These are phyloP conservation scores for Drosophila affinis DNA, from an alignment of 2,888 invertebrate genomes.

Conservation along the genomic window DNA sequence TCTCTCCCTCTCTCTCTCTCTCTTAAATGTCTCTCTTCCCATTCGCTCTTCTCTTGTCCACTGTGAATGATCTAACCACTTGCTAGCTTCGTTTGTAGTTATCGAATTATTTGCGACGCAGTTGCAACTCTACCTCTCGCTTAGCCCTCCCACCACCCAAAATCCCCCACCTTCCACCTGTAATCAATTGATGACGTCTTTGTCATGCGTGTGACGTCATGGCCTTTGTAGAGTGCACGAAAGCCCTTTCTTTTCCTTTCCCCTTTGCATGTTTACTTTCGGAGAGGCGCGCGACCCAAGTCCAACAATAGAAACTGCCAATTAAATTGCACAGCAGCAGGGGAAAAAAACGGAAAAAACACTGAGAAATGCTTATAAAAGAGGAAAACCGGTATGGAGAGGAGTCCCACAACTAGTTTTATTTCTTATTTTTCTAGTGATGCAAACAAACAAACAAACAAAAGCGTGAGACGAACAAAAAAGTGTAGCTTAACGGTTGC, in stretches of 20 bases:
- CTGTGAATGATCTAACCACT: constrained; percentile 75
- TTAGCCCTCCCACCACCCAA: constrained; percentile 9
- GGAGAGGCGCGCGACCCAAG: constrained; percentile 9
- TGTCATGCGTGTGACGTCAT: constrained; percentile 60
- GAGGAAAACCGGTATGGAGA: constrained; percentile 64
- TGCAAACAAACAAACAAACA: constrained; percentile 64
- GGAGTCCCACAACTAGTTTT: constrained; percentile 66
- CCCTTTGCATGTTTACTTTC: constrained; percentile 60
- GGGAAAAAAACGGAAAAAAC: constrained; percentile 4
- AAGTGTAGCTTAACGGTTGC: constrained; percentile 61
- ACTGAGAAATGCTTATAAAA: constrained; percentile 17
- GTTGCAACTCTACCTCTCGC: constrained; percentile 42
- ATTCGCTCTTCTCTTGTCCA: constrained; percentile 23
- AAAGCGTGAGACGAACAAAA: constrained; percentile 63
- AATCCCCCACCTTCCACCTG: constrained; percentile 59
- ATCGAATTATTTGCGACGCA: constrained; percentile 50
- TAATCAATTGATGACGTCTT: constrained; percentile 66
- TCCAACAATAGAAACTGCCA: constrained; percentile 69
- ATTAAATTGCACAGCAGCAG: constrained; percentile 68
- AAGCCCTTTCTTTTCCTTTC: constrained; percentile 27
- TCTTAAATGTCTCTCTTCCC: constrained; percentile 3
- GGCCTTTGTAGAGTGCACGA: constrained; percentile 53
- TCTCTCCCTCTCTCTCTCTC: constrained; percentile 7
- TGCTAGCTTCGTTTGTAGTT: constrained; percentile 54
- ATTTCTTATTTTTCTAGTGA: constrained; percentile 36